Percentiles rank a stretch among this genome's conserved stretches.
These are phyloP conservation scores for Umimayanthus kanabou DNA, from an alignment of 92 coral and sea anemone species.

Conservation along the genomic window DNA sequence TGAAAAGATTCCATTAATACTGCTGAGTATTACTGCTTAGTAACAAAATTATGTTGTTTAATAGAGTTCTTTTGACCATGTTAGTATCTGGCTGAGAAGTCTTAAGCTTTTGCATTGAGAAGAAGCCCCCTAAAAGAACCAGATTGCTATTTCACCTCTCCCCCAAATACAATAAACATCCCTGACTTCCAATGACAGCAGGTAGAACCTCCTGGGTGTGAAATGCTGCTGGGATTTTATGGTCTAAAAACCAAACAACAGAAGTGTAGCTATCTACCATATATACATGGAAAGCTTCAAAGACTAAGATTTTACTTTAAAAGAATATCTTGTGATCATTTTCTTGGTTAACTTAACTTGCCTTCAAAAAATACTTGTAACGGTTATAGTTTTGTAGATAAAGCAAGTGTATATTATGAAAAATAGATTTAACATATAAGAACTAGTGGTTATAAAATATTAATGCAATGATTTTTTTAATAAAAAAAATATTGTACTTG, in stretches of 20 bases:
- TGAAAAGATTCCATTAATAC: background rate
- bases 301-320: background rate
- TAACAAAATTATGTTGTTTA: too few relatives aligned
- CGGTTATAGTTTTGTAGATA: conserved; percentile 30
- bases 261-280: background rate
- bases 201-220: too few relatives aligned
- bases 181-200: too few relatives aligned
- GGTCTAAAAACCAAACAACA: background rate
- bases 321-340: conserved; percentile 1
- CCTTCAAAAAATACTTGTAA: background rate
- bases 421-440: conserved; percentile 15
- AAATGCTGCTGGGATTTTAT: background rate
- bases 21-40: too few relatives aligned
- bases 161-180: too few relatives aligned
- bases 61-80: too few relatives aligned
- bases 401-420: conserved; percentile 23
- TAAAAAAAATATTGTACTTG: background rate
- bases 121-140: too few relatives aligned
- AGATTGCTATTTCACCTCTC: too few relatives aligned
- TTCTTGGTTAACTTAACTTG: background rate
- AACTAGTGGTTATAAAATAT: conserved; percentile 9
- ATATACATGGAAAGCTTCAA: background rate
- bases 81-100: too few relatives aligned
- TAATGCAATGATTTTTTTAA: conserved; percentile 17
- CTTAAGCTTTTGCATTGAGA: too few relatives aligned